These are phyloP conservation scores for Byasa hedistus DNA, from an alignment of 2,888 invertebrate species.

Conservation along the genomic window DNA sequence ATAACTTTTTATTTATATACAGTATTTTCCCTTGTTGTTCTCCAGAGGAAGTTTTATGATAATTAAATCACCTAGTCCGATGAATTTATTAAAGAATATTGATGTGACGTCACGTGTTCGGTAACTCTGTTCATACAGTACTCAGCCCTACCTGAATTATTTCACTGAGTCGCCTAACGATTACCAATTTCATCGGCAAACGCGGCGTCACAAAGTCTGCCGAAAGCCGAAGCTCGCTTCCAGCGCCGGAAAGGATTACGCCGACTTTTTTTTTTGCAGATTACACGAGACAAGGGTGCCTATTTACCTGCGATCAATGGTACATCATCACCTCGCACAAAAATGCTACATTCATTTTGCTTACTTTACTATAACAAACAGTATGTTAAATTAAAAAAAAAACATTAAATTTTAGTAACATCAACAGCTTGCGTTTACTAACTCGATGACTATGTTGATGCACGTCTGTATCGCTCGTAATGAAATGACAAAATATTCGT, in stretches of 20 bases:
- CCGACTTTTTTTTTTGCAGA: constrained; percentile 71
- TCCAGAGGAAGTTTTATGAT: not conserved
- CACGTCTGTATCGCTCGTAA: constrained; percentile 29
- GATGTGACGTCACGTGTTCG: too few species aligned
- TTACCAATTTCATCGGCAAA: constrained; percentile 58
- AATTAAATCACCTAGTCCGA: not conserved
- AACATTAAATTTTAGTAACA: not conserved
- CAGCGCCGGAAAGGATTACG: constrained; percentile 71
- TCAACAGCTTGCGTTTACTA: constrained; percentile 12
- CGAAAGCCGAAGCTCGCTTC: constrained; percentile 54
- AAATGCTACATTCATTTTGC: constrained; percentile 22
- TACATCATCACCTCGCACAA: constrained; percentile 31
- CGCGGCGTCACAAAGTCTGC: constrained; percentile 75
- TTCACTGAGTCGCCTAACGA: constrained; percentile 54
- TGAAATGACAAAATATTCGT: constrained; percentile 51
- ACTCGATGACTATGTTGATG: constrained; percentile 5
- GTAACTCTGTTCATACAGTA: not conserved
- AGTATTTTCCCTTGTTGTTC: not conserved
- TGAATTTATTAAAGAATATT: not conserved
- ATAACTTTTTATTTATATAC: too few species aligned
- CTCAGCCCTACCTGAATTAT: constrained; percentile 62
- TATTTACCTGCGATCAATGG: constrained; percentile 50
- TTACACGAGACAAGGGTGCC: constrained; percentile 52
- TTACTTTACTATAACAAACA: constrained; percentile 20
- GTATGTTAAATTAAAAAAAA: not conserved